phyloP scores from a whole-genome alignment of 2,888 invertebrate genomes.

The Ormyrus nitidulus region DNA sequence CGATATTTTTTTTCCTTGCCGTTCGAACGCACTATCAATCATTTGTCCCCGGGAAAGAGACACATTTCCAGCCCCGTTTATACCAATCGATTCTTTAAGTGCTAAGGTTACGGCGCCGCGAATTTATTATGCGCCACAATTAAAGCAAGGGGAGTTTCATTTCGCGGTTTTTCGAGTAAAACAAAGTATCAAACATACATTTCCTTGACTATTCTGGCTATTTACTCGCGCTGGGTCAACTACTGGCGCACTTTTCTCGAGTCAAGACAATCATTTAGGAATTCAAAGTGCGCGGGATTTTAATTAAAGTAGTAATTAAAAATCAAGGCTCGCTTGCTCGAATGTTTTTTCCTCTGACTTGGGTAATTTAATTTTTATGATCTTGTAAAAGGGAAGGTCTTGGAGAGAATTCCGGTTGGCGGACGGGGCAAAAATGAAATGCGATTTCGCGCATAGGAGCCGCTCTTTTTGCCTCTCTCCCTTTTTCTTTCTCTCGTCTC shows the following conservation, averaged over 20 bases:
- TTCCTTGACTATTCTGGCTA: conserved; percentile 34
- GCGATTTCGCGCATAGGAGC: conserved; percentile 47
- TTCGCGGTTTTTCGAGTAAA: background rate
- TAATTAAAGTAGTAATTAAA: conserved; percentile 58
- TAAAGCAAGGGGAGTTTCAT: background rate
- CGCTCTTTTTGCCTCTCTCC: background rate
- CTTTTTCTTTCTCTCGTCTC: conserved; percentile 7
- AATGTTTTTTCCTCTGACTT: conserved; percentile 44
- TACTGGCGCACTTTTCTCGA: conserved; percentile 28
- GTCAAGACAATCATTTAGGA: conserved; percentile 54
- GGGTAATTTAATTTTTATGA: conserved; percentile 57
- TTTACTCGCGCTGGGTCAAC: conserved; percentile 42
- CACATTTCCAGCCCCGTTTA: background rate
- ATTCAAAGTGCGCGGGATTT: conserved; percentile 54
- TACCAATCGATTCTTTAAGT: conserved; percentile 3
- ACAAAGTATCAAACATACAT: conserved; percentile 7
- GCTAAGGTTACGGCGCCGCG: background rate
- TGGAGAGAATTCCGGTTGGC: conserved; percentile 44
- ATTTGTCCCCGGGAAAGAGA: background rate
- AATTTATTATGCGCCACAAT: too few species aligned
- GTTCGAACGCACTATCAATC: conserved; percentile 14
- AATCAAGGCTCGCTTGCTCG: conserved; percentile 50
- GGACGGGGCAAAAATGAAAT: conserved; percentile 51
- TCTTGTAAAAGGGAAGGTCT: conserved; percentile 56
- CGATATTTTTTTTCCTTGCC: conserved; percentile 31